phyloP scores from a whole-genome alignment of 2,797 vertebrate species.

The Limosa lapponica region DNA sequence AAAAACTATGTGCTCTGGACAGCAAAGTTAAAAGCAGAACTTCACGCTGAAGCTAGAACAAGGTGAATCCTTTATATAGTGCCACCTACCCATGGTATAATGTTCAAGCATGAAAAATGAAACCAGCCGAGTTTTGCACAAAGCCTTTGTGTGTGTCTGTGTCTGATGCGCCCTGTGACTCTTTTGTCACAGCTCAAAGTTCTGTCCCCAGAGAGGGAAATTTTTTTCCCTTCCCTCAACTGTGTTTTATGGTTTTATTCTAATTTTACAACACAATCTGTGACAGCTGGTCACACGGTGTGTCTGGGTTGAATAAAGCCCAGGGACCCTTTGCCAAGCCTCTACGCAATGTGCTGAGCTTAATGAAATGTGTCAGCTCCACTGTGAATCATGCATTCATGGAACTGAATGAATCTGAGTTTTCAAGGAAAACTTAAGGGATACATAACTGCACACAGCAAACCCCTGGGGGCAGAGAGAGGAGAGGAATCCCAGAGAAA shows the following conservation, averaged over 20 bases:
- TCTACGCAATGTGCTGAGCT: slow-evolving; percentile 38
- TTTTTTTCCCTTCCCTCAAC: neutral
- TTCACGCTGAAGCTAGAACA: neutral
- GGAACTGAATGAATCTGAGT: slow-evolving; percentile 44
- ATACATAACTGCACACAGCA: neutral
- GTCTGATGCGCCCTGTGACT: neutral
- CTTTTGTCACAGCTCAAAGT: slow-evolving; percentile 28
- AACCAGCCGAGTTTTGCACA: slow-evolving; percentile 9
- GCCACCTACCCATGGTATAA: neutral
- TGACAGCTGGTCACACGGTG: slow-evolving; percentile 60
- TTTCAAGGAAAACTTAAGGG: slow-evolving; percentile 57
- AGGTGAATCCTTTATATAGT: neutral
- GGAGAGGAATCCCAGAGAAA: slow-evolving; percentile 1
- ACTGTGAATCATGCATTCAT: slow-evolving; percentile 36
- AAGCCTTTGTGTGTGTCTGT: neutral
- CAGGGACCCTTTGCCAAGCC: slow-evolving; percentile 46
- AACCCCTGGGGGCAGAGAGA: neutral
- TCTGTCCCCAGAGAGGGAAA: neutral
- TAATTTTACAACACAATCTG: slow-evolving; percentile 52
- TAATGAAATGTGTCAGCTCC: slow-evolving; percentile 67
- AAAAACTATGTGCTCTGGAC: neutral
- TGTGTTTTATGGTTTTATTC: slow-evolving; percentile 50
- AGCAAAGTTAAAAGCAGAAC: neutral
- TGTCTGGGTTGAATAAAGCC: slow-evolving; percentile 64
- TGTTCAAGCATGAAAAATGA: neutral